These are phyloP conservation scores for Lerista edwardsae DNA, from an alignment of 2,797 vertebrate species.

Conservation along the genomic window DNA sequence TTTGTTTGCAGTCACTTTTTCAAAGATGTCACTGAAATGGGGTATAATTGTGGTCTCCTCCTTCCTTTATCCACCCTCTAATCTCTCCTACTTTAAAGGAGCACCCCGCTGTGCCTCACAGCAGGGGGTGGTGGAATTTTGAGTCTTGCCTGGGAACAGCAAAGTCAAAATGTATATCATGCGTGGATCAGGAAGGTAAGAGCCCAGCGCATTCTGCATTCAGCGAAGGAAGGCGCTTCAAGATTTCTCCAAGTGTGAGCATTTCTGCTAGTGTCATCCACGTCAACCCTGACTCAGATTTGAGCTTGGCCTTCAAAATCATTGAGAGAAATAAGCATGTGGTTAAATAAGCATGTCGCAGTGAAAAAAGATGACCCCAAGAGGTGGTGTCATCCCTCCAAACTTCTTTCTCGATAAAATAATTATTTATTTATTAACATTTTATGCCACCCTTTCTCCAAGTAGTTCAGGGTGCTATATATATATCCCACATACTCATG, in stretches of 20 bases:
- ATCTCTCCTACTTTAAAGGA: slow-evolving; percentile 67
- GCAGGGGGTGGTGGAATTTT: slow-evolving; percentile 37
- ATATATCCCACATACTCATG: too few relatives aligned
- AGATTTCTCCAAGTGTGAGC: neutral
- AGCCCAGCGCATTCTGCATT: slow-evolving; percentile 46
- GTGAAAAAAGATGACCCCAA: too few relatives aligned
- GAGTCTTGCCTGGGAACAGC: slow-evolving; percentile 65
- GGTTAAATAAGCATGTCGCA: too few relatives aligned
- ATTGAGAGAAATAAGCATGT: too few relatives aligned
- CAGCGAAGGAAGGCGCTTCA: neutral
- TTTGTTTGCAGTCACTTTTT: slow-evolving; percentile 75
- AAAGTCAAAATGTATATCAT: slow-evolving; percentile 66
- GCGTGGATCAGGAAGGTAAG: slow-evolving; percentile 54
- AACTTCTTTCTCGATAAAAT: too few relatives aligned
- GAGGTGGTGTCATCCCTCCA: too few relatives aligned
- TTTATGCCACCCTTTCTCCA: too few relatives aligned
- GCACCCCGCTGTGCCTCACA: slow-evolving; percentile 73
- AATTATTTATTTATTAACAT: too few relatives aligned
- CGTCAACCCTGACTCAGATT: too few relatives aligned
- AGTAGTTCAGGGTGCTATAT: too few relatives aligned
- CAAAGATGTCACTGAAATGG: slow-evolving; percentile 72
- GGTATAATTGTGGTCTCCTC: slow-evolving; percentile 79
- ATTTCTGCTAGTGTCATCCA: neutral
- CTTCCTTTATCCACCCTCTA: slow-evolving; percentile 72
- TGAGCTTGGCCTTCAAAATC: too few relatives aligned